phyloP scores from a whole-genome alignment of 2,888 invertebrate species.

The Scaeva pyrastri region DNA sequence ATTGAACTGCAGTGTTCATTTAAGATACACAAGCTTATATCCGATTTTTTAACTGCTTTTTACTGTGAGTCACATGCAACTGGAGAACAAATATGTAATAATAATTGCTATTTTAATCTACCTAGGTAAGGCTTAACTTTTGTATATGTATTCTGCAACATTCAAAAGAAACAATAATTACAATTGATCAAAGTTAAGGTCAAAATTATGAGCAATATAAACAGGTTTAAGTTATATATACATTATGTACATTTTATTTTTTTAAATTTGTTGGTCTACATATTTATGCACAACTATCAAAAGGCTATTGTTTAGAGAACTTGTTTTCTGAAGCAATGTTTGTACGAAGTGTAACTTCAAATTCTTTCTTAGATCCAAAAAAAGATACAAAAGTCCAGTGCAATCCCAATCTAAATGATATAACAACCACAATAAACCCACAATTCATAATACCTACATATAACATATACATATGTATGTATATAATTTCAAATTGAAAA shows the following conservation, averaged over 20 bases:
- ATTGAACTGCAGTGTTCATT: too few relatives aligned
- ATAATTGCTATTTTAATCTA: slow-evolving; percentile 4
- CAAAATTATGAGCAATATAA: slow-evolving; percentile 17
- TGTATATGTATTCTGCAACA: slow-evolving; percentile 17
- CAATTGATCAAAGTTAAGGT: slow-evolving; percentile 13
- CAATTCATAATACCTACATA: background rate
- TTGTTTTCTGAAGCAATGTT: slow-evolving; percentile 2
- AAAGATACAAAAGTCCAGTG: background rate
- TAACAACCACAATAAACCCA: background rate
- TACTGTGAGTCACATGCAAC: slow-evolving; percentile 16
- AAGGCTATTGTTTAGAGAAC: slow-evolving; percentile 10
- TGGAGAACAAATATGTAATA: background rate
- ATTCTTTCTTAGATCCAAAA: background rate
- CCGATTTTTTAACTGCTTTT: background rate
- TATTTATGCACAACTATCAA: slow-evolving; percentile 11
- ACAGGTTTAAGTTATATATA: too few relatives aligned
- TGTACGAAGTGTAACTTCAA: background rate
- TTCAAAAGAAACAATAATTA: background rate
- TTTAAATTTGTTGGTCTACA: slow-evolving; percentile 4
- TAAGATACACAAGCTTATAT: too few relatives aligned
- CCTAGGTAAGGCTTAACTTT: background rate
- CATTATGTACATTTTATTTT: too few relatives aligned
- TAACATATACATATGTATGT: background rate
- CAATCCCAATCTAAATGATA: background rate
- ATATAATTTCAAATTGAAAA: background rate